phyloP scores from a whole-genome alignment of 2,888 invertebrate genomes.

The Rhamphomyia laevipes region DNA sequence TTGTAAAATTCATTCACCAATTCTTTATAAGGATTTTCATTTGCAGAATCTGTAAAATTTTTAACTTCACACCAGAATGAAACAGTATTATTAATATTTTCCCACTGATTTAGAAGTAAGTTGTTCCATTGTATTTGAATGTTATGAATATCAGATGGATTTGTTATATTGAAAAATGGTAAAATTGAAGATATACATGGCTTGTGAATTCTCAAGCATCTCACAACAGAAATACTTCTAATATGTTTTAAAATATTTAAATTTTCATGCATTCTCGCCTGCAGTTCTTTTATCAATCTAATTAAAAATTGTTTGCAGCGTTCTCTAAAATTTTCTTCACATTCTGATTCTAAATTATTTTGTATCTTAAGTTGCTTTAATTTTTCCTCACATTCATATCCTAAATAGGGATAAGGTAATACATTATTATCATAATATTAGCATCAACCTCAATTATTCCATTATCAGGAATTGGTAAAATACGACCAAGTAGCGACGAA shows the following conservation, averaged over 20 bases:
- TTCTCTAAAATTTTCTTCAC: neutral
- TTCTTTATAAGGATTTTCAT: neutral
- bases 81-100: neutral
- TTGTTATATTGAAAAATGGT: too few relatives aligned
- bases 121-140: neutral
- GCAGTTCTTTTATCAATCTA: neutral
- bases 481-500: too few relatives aligned
- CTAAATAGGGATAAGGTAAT: too few relatives aligned
- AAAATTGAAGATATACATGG: neutral
- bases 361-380: too few relatives aligned
- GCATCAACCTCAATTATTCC: too few relatives aligned
- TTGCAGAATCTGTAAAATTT: neutral
- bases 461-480: too few relatives aligned
- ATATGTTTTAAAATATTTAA: neutral
- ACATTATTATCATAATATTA: too few relatives aligned
- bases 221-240: neutral
- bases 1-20: neutral
- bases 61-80: neutral
- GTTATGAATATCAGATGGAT: too few relatives aligned
- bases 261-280: neutral
- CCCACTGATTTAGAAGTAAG: neutral
- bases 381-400: too few relatives aligned
- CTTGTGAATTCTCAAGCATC: neutral
- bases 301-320: neutral
- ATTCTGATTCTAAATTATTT: neutral